Conservation (phyloP, 2,888 invertebrate genomes). For the Tachystola acroxantha region DNA sequence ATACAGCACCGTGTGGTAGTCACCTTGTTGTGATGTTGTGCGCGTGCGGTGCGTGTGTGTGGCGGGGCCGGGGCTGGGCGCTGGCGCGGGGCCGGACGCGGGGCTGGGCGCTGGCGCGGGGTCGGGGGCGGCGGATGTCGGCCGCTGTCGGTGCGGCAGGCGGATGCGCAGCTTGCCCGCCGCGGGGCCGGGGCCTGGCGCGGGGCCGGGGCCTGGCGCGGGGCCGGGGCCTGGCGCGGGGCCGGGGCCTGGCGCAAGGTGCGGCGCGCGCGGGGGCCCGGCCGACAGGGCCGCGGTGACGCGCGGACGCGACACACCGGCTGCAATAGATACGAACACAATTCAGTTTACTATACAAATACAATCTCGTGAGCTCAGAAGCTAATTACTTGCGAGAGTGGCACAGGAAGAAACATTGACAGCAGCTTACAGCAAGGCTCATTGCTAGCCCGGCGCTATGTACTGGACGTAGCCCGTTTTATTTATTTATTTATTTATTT, state of each 20-base stretch:
- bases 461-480: too few relatives aligned
- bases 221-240: slow-evolving; percentile 14
- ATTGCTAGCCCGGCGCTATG: too few relatives aligned
- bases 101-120: slow-evolving; percentile 13
- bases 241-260: slow-evolving; percentile 16
- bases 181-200: slow-evolving; percentile 18
- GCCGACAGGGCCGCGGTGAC: slow-evolving; percentile 70
- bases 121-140: slow-evolving; percentile 32
- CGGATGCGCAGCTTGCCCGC: slow-evolving; percentile 55
- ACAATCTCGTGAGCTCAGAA: too few relatives aligned
- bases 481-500: too few relatives aligned
- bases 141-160: slow-evolving; percentile 49
- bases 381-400: too few relatives aligned
- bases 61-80: slow-evolving; percentile 18
- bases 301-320: slow-evolving; percentile 66
- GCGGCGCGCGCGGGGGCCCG: slow-evolving; percentile 9
- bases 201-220: slow-evolving; percentile 24
- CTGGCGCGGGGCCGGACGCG: slow-evolving; percentile 19
- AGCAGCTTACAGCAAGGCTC: too few relatives aligned
- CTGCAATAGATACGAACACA: too few relatives aligned
- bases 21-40: too few relatives aligned
- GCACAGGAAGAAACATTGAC: too few relatives aligned
- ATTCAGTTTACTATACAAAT: too few relatives aligned
- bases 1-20: too few relatives aligned
- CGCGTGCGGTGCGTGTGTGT: slow-evolving; percentile 34